Evolutionary conservation across 2,888 invertebrate species (phyloP), one percentile per base, ranked within the genome.

Genomic region (Diadegma fenestrale): DNA sequence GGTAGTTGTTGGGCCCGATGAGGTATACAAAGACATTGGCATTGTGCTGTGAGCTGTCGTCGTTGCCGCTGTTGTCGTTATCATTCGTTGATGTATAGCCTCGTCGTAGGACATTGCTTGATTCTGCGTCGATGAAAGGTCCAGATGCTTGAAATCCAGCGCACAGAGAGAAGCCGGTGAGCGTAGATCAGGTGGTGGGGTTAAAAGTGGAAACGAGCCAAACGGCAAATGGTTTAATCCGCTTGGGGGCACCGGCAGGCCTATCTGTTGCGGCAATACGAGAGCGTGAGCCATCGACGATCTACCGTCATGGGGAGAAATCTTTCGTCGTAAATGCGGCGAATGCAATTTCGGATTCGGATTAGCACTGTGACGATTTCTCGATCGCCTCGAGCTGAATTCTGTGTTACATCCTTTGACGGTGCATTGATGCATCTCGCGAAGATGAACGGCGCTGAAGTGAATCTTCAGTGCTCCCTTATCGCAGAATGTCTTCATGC

Each of bases 351-450:
- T 99, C 0, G 99, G 99, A 94, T 99, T 99, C 0, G 99, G 99
- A 94, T 99, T 99, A 12, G 99, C 99, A 94, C 98, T 98, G 94
- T 99, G 99, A 2, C 99, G 96, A 92, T 99, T 99, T 75, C 99
- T 95, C 37, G 99, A 99, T 88, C 99, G 95, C 88, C 99, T 95
- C 14, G 99, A 99, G 94, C 99, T 99, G 93, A 99, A 99, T 98
- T 99, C 99, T 98, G 99, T 99, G 93, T 98, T 99, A 94, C 99
- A 99, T 0, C 99, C 99, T 93, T 98, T 98, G 0, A 99, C 99
- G 0, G 99, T 99, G 93, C 99, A 99, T 94, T 98, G 98, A 94
- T 99, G 99, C 99, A 99, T 99, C 95, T 99, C 99, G 58, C 99
- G 96, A 84, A 99, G 94, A 93, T 99, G 99, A 12, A 99, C 99